Conservation (phyloP, 53 echinoderm and acorn worm genomes). For the Echinarachnius parma region DNA sequence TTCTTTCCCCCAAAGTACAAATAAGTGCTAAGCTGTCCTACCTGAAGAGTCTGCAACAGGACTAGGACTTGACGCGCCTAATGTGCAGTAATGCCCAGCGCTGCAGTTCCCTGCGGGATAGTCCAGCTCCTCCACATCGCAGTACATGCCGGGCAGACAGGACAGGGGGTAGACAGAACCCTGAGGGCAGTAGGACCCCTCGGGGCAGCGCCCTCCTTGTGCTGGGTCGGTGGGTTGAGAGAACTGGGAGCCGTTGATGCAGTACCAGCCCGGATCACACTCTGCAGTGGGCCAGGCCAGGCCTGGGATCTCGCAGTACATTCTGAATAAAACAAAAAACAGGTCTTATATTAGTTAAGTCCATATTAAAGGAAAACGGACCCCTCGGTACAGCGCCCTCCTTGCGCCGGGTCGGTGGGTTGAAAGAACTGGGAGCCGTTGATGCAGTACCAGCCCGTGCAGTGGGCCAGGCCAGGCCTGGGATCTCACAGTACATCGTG, state of each 20-base stretch:
- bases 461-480: conserved; percentile 82
- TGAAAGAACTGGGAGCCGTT: conserved; percentile 86
- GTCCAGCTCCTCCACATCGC: conserved; percentile 65
- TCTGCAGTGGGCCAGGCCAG: conserved; percentile 75
- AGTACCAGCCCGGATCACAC: conserved; percentile 97
- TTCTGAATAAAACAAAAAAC: too few species aligned
- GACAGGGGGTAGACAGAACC: conserved; percentile 74
- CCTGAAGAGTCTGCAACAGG: conserved; percentile 72
- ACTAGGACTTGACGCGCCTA: conserved; percentile 60
- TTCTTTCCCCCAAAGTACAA: too few species aligned
- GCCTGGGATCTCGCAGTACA: conserved; percentile 81
- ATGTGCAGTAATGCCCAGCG: conserved; percentile 77
- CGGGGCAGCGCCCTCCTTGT: conserved; percentile 76
- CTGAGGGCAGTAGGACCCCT: conserved; percentile 75
- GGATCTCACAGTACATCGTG: conserved; percentile 70
- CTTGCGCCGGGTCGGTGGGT: conserved; percentile 58
- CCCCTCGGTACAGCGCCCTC: conserved; percentile 74
- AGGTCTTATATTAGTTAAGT: too few species aligned
- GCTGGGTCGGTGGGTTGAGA: conserved; percentile 60
- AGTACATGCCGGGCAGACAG: conserved; percentile 88
- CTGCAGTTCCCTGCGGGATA: conserved; percentile 81
- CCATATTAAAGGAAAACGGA: conserved; percentile 67
- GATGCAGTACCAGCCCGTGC: conserved; percentile 93
- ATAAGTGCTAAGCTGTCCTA: conserved; percentile 40
- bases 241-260: conserved; percentile 85